Conservation (phyloP, 2,888 invertebrate genomes). For the Barypeithes pellucidus region DNA sequence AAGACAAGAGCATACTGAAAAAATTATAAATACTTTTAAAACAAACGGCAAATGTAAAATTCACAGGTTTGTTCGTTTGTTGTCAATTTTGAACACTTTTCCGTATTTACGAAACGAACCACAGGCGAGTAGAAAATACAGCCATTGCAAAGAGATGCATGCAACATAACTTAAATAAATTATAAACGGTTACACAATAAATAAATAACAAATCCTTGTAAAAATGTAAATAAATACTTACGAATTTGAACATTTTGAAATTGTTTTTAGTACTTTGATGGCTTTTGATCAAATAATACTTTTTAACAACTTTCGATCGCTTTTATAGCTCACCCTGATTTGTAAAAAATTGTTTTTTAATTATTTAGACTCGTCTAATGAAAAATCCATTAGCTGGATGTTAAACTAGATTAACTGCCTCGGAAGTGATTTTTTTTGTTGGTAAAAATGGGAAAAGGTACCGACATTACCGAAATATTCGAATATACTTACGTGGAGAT, state of each 20-base stretch:
- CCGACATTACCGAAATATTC: too few relatives aligned
- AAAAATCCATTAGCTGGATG: slow-evolving; percentile 11
- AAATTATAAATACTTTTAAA: neutral
- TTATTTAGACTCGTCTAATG: neutral
- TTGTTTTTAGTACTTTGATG: slow-evolving; percentile 21
- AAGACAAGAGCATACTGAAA: slow-evolving; percentile 41
- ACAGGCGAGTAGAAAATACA: too few relatives aligned
- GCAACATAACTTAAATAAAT: too few relatives aligned
- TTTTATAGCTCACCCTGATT: slow-evolving; percentile 3
- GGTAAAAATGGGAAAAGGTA: too few relatives aligned
- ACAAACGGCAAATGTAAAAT: too few relatives aligned
- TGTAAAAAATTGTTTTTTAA: neutral
- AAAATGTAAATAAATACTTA: slow-evolving; percentile 22
- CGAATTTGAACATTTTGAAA: slow-evolving; percentile 45
- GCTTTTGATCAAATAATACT: slow-evolving; percentile 21
- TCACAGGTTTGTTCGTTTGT: too few relatives aligned
- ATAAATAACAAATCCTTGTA: neutral
- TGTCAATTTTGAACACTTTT: too few relatives aligned
- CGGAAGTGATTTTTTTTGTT: neutral
- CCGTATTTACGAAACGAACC: too few relatives aligned
- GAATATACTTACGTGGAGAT: too few relatives aligned
- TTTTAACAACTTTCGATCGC: neutral
- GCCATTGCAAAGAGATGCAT: too few relatives aligned
- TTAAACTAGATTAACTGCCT: neutral
- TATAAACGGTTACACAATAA: too few relatives aligned